phyloP scores from a whole-genome alignment of 1,140 invertebrate genomes.

The Paralvinella palmiformis region DNA sequence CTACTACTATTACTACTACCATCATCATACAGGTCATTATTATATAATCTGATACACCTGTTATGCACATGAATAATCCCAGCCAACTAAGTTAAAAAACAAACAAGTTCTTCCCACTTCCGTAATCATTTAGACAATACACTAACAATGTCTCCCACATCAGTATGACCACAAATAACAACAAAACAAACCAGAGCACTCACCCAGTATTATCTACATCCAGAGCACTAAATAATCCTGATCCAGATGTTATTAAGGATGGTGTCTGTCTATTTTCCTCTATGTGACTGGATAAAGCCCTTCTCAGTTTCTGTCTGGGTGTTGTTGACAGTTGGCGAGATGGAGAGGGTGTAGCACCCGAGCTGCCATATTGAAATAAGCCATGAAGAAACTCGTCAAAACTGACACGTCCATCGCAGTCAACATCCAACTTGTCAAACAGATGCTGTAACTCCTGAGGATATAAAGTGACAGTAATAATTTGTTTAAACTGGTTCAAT shows the following conservation, averaged over 20 bases:
- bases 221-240: neutral
- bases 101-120: too few relatives aligned
- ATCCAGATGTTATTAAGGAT: neutral
- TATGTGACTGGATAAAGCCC: neutral
- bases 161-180: too few relatives aligned
- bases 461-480: neutral
- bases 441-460: constrained; percentile 58
- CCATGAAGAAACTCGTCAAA: constrained; percentile 62
- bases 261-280: neutral
- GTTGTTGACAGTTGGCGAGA: constrained; percentile 12
- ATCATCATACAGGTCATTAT: too few relatives aligned
- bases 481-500: too few relatives aligned
- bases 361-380: constrained; percentile 55
- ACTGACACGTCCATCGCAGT: constrained; percentile 62
- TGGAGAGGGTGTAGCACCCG: constrained; percentile 5
- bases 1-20: too few relatives aligned
- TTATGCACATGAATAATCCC: too few relatives aligned
- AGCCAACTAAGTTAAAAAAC: too few relatives aligned
- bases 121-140: too few relatives aligned
- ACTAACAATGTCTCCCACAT: too few relatives aligned
- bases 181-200: neutral
- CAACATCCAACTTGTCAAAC: constrained; percentile 61
- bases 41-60: too few relatives aligned
- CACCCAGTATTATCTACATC: neutral
- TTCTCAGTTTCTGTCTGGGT: constrained; percentile 2